Base-by-base conservation (phyloP, 2,888 invertebrate genomes). In the Fragum whitleyi region DNA sequence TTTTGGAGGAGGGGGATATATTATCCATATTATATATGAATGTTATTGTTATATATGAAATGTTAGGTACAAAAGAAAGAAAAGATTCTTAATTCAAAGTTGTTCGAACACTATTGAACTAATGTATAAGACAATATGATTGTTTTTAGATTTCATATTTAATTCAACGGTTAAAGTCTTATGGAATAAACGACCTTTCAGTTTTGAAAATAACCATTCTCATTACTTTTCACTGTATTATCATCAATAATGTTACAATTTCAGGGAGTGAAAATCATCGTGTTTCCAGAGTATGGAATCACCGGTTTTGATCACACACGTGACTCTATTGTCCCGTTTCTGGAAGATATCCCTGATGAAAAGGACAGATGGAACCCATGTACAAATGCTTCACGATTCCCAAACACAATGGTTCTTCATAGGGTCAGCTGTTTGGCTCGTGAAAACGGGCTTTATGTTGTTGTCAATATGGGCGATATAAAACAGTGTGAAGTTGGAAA, bases 381-480 rank as follows among this genome's bases (percentile, higher is more conserved):
- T 61, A 51, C 59, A 0, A 83, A 89, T 5, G 87, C 79, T 2
- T 51, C 74, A 9, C 67, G 78, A 11, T 57, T 69, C 28, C 62
- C 39, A 29, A 62, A 82, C 29, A 80, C 81, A 0, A 65, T 67
- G 2, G 83, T 91, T 6, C 86, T 90, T 9, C 32, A 74, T 23
- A 69, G 71, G 5, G 73, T 94, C 19, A 94, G 96, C 1, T 95
- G 95, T 89, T 95, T 96, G 0, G 96, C 96, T 0, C 93, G 94
- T 23, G 82, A 93, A 0, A 92, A 95, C 79, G 87, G 94, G 2
- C 95, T 96, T 29, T 97, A 97, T 91, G 92, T 97, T 1, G 96
- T 97, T 0, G 94, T 96, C 0, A 97, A 97, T 92, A 92, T 96
- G 0, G 95, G 95, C 0, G 97, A 97, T 92, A 94, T 95, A n/a